phyloP scores from a whole-genome alignment of 2,888 invertebrate species.

The Linnaemya tessellans region DNA sequence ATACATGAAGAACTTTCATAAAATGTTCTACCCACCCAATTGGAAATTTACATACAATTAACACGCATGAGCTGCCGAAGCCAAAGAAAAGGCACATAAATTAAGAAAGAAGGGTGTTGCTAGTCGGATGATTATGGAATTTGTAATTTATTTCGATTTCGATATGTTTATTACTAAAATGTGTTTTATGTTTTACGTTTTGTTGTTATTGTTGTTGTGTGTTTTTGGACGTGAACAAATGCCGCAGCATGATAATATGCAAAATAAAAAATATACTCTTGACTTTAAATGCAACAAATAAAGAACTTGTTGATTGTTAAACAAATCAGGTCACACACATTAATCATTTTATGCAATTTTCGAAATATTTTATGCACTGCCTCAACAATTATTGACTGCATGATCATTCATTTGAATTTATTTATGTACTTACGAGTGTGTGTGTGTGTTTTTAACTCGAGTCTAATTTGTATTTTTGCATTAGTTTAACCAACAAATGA shows the following conservation, averaged over 20 bases:
- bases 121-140: slow-evolving; percentile 60
- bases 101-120: slow-evolving; percentile 28
- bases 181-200: not conserved
- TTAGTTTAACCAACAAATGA: slow-evolving; percentile 3
- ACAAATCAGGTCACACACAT: slow-evolving; percentile 74
- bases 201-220: not conserved
- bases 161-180: not conserved
- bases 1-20: slow-evolving; percentile 16
- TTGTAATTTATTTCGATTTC: slow-evolving; percentile 16
- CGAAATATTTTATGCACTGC: slow-evolving; percentile 14
- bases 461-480: slow-evolving; percentile 24
- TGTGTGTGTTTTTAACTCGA: not conserved
- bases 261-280: slow-evolving; percentile 21
- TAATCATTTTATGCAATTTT: slow-evolving; percentile 71
- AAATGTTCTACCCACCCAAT: slow-evolving; percentile 26
- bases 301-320: slow-evolving; percentile 53
- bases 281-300: slow-evolving; percentile 35
- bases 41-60: slow-evolving; percentile 58
- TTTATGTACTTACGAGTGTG: not conserved
- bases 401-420: slow-evolving; percentile 20
- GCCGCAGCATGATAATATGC: slow-evolving; percentile 38
- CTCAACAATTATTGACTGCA: slow-evolving; percentile 38
- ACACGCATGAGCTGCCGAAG: slow-evolving; percentile 75
- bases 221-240: slow-evolving; percentile 24
- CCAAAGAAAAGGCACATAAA: slow-evolving; percentile 72